A percentile compares a stretch with the other conserved stretches of the same genome.
Conservation (phyloP, 1,140 invertebrate genomes). For the Macrotrachela quadricornifera region DNA sequence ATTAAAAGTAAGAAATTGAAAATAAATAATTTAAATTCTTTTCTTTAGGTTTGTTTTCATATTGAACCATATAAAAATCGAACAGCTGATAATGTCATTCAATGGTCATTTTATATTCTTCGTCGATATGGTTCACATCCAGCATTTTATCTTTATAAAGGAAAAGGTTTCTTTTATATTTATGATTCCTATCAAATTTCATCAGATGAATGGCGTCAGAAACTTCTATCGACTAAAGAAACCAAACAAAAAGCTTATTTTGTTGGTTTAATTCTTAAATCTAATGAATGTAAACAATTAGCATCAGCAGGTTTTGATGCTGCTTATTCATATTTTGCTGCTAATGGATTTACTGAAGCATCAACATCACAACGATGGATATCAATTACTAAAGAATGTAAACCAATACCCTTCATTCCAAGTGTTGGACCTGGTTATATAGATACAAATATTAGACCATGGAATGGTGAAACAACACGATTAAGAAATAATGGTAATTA, state of each 20-base stretch:
- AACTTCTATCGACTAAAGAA: constrained; percentile 18
- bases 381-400: constrained; percentile 15
- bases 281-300: constrained; percentile 19
- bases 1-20: too few relatives aligned
- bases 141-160: constrained; percentile 25
- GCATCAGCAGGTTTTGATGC: constrained; percentile 31
- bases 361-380: constrained; percentile 30
- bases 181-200: constrained; percentile 31
- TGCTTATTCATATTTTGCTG: constrained; percentile 36
- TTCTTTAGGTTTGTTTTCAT: constrained; percentile 27
- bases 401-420: constrained; percentile 31
- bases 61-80: constrained; percentile 33
- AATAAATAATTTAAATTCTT: neutral
- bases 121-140: constrained; percentile 30
- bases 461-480: constrained; percentile 30
- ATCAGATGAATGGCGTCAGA: constrained; percentile 17
- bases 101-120: constrained; percentile 27
- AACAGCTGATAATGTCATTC: constrained; percentile 17
- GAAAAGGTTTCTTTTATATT: constrained; percentile 27
- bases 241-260: constrained; percentile 32
- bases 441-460: constrained; percentile 32
- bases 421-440: constrained; percentile 34
- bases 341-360: constrained; percentile 31
- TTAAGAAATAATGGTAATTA: constrained; percentile 28
- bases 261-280: constrained; percentile 29